Evolutionary conservation across 2,113 vertebrate genomes (phyloP).

Genomic region (Willisornis vidua): DNA sequence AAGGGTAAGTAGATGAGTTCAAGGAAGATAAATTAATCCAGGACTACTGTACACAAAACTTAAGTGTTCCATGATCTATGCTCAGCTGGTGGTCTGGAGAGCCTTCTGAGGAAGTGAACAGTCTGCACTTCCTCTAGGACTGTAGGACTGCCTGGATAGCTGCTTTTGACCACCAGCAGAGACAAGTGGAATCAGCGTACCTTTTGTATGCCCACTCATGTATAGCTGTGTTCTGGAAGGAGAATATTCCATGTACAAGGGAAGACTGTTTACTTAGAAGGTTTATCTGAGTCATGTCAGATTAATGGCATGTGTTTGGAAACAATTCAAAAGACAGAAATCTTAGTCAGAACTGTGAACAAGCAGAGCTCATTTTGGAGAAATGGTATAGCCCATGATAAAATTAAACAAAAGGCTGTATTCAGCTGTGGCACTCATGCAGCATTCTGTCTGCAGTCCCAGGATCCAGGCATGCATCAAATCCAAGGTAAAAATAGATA

Average conservation of each 20-base stretch:
- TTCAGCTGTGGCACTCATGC: background rate
- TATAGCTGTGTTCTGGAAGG: background rate
- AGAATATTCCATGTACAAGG: background rate
- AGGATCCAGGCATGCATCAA: background rate
- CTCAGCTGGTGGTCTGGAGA: background rate
- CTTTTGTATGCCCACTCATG: background rate
- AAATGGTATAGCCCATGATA: background rate
- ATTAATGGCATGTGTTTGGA: background rate
- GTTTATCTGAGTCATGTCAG: background rate
- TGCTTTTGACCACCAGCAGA: background rate
- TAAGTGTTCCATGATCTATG: background rate
- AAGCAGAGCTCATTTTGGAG: background rate
- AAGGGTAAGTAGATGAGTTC: background rate
- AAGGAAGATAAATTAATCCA: background rate
- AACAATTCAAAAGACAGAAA: background rate
- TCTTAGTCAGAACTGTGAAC: background rate
- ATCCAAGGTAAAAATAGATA: background rate
- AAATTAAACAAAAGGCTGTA: background rate
- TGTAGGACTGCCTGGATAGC: background rate
- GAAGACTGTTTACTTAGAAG: background rate
- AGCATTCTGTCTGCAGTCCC: background rate
- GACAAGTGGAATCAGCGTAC: background rate
- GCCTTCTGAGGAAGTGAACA: background rate
- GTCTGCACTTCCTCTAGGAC: background rate
- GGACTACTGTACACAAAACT: background rate